Percentiles rank a stretch among this genome's conserved stretches.
phyloP scores from a whole-genome alignment of 2,888 invertebrate genomes.

The Polydrusus cervinus region DNA sequence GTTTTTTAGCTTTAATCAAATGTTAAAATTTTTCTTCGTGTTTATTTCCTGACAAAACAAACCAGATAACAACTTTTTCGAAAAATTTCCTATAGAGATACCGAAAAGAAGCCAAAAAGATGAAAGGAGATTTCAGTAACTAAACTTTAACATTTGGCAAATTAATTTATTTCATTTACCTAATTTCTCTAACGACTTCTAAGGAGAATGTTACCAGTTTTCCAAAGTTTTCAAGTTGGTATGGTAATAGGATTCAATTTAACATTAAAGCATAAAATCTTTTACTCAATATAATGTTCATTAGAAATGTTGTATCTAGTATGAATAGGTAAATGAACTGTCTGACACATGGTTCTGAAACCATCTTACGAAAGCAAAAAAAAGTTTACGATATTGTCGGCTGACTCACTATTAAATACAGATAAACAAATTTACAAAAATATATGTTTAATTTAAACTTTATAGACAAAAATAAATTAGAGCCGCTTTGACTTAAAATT shows the following conservation, averaged over 20 bases:
- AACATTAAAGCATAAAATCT: conserved; percentile 30
- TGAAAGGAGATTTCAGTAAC: conserved; percentile 9
- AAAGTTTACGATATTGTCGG: too few relatives aligned
- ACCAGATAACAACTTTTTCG: too few relatives aligned
- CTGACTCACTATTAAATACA: too few relatives aligned
- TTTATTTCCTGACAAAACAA: too few relatives aligned
- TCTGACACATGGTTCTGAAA: too few relatives aligned
- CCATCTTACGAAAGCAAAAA: too few relatives aligned
- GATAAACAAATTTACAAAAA: too few relatives aligned
- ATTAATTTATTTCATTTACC: conserved; percentile 47
- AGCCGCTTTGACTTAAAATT: too few relatives aligned
- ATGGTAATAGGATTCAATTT: conserved; percentile 42
- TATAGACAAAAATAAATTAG: too few relatives aligned
- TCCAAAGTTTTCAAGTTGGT: conserved; percentile 43
- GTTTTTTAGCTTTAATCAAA: background rate
- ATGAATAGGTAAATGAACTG: too few relatives aligned
- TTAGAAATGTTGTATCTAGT: background rate
- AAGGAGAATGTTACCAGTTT: conserved; percentile 45
- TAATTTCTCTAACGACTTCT: conserved; percentile 43
- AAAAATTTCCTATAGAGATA: background rate
- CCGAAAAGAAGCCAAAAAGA: conserved; percentile 8
- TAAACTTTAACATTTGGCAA: conserved; percentile 43
- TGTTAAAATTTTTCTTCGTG: too few relatives aligned
- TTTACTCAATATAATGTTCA: background rate
- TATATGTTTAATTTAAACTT: too few relatives aligned